Evolutionary conservation across 2,888 invertebrate genomes (phyloP).

Genomic region (Boloria euphrosyne): DNA sequence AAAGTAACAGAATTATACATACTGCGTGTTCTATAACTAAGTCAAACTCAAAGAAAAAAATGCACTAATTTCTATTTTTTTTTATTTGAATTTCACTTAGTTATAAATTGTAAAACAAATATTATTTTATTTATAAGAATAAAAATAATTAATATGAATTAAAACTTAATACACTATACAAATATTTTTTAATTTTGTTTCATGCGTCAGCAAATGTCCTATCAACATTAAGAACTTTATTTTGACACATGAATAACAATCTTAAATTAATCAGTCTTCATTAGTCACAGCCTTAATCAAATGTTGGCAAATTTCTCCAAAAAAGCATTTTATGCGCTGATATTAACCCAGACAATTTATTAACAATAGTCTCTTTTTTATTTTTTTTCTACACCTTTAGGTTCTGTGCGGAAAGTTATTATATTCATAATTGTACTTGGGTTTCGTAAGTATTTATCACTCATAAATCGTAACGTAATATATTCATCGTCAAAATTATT

Average conservation of each 20-base stretch:
- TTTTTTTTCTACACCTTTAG: not conserved
- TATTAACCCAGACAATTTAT: constrained; percentile 4
- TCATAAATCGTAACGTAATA: constrained; percentile 3
- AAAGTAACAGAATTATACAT: constrained; percentile 3
- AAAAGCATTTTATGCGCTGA: constrained; percentile 1
- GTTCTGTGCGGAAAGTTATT: constrained; percentile 2
- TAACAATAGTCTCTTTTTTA: not conserved
- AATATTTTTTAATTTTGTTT: too few relatives aligned
- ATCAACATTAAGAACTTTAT: constrained; percentile 1
- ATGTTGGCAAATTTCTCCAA: constrained; percentile 1
- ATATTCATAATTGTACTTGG: constrained; percentile 1
- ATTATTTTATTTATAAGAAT: not conserved
- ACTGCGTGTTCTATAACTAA: not conserved
- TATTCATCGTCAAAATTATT: not conserved
- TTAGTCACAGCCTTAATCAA: constrained; percentile 4
- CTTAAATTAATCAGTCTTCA: constrained; percentile 1
- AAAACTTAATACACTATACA: too few relatives aligned
- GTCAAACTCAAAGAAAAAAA: constrained; percentile 1
- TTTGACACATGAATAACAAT: constrained; percentile 6
- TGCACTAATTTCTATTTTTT: constrained; percentile 3
- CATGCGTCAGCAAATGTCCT: not conserved
- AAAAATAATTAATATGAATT: not conserved
- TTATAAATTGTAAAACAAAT: not conserved
- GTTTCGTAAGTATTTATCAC: constrained; percentile 1
- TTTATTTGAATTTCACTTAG: not conserved